These are phyloP conservation scores for Embidobia sp. DNA, from an alignment of 2,888 invertebrate genomes.

Conservation along the genomic window DNA sequence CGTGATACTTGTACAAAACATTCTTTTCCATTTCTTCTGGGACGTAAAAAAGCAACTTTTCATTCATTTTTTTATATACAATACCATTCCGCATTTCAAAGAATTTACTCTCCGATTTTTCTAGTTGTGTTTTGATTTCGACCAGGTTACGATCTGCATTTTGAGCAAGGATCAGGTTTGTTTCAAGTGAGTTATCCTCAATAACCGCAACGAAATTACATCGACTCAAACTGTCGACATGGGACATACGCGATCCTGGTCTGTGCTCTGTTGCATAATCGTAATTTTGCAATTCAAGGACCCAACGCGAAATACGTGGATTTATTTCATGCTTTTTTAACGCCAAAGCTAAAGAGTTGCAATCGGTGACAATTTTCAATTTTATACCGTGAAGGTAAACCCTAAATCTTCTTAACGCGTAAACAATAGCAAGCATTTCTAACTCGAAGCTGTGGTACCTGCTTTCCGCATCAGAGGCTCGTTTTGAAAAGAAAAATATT, in stretches of 20 bases:
- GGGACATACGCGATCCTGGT: constrained; percentile 2
- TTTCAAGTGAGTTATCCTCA: constrained; percentile 15
- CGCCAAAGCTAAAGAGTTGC: constrained; percentile 14
- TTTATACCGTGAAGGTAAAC: constrained; percentile 2
- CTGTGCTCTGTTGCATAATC: constrained; percentile 15
- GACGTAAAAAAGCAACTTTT: not conserved
- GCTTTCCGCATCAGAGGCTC: not conserved
- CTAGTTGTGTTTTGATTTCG: not conserved
- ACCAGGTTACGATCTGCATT: not conserved
- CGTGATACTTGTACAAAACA: constrained; percentile 11
- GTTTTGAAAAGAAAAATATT: constrained; percentile 15
- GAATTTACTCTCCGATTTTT: constrained; percentile 4
- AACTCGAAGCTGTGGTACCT: constrained; percentile 16
- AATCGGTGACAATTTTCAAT: constrained; percentile 13
- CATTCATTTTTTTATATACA: not conserved
- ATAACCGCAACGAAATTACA: constrained; percentile 12
- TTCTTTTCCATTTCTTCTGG: constrained; percentile 12
- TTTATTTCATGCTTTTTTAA: constrained; percentile 20
- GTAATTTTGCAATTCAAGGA: constrained; percentile 9
- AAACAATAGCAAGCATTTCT: constrained; percentile 16
- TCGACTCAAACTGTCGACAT: constrained; percentile 12
- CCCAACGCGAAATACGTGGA: constrained; percentile 10
- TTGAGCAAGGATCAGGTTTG: constrained; percentile 2
- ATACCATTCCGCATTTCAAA: constrained; percentile 5
- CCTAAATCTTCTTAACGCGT: not conserved